phyloP scores from a whole-genome alignment of 2,113 vertebrate genomes.

The human region GRCh38 chr9:20730001-20730500 shows the following conservation, averaged over 20 bases:
- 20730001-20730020: background rate
- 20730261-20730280: background rate
- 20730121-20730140: background rate
- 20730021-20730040: background rate
- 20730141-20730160: background rate
- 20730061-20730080: background rate
- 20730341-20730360: background rate
- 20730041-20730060: background rate
- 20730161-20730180: background rate
- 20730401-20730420: background rate
- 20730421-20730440: background rate
- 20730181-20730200: background rate
- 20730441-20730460: conserved; percentile 1
- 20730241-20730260: background rate
- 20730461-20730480: background rate
- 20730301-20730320: background rate
- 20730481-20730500: background rate
- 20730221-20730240: background rate
- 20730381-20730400: background rate
- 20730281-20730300: conserved; percentile 17
- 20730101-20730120: background rate
- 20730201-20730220: background rate
- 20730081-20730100: background rate
- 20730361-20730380: background rate
- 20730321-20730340: background rate